Evolutionary conservation across 2,113 vertebrate genomes (phyloP), one percentile per base, ranked within the genome.

Genomic region (Pedionomus torquatus): DNA sequence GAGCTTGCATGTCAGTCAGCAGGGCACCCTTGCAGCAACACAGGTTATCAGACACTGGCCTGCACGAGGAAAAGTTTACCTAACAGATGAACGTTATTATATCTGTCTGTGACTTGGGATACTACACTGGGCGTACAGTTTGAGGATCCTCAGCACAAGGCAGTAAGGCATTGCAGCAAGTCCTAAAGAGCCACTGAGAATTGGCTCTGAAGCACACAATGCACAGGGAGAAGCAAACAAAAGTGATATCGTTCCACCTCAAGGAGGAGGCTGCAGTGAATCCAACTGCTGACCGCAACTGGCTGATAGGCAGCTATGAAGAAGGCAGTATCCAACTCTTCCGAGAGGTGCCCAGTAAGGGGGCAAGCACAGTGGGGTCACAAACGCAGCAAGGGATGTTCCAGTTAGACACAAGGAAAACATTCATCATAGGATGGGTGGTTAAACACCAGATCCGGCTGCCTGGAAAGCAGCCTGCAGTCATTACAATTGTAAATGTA

Each of bases 291-390:
- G 69, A 52, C 41, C 72, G 52, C 68, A 74, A 5, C 35, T 41
- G 71, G 41, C 39, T 35, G 31, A 51, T 12, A 18, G 23, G 10
- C 17, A 74, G 82, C 39, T 30, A 75, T 17, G 39, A 26, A 46
- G 52, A 10, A 5, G 4, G 49, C 37, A 84, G 78, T 41, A 51
- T 28, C 37, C 66, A 91, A 0, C 20, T 65, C 44, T 75, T 41
- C 28, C 2, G 1, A 24, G 17, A 57, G 16, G 26, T 58, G 65
- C n/a, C n/a, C 60, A 75, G 17, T 0, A 0, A 18, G 25, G 84
- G 3, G 23, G 21, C 1, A 0, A 64, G 28, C 0, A 0, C 17
- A 51, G 33, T 6, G 0, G 28, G 17, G 44, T 26, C 69, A 64
- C 8, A 21, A 49, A 31, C 11, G 2, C 51, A 83, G 69, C 17